Percentiles rank a stretch among this genome's conserved stretches.
phyloP scores from a whole-genome alignment of 2,888 invertebrate genomes.

The Lottia gigantea region DNA sequence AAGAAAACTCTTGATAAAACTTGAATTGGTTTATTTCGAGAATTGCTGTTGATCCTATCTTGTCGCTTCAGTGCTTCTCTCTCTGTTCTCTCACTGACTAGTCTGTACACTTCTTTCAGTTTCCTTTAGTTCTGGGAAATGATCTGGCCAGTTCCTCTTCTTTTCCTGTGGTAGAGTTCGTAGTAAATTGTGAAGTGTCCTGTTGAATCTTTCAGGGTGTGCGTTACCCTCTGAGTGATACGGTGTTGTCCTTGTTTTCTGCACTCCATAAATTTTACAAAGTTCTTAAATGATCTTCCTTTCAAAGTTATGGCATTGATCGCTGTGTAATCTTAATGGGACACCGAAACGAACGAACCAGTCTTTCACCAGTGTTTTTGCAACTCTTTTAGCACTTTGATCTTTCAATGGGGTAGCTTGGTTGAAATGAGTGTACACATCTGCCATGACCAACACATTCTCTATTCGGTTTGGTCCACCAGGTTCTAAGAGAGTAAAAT shows the following conservation, averaged over 20 bases:
- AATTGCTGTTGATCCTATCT: background rate
- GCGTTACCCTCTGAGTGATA: slow-evolving; percentile 17
- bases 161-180: background rate
- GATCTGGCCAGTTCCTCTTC: slow-evolving; percentile 9
- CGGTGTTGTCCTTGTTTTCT: slow-evolving; percentile 8
- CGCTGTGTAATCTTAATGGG: background rate
- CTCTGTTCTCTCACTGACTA: slow-evolving; percentile 1
- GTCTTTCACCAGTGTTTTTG: slow-evolving; percentile 30
- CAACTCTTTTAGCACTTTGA: slow-evolving; percentile 35
- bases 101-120: background rate
- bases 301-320: background rate
- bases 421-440: slow-evolving; percentile 39
- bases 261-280: slow-evolving; percentile 13
- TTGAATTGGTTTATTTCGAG: background rate
- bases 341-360: slow-evolving; percentile 15
- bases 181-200: slow-evolving; percentile 13
- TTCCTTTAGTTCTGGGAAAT: slow-evolving; percentile 4
- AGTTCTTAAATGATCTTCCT: slow-evolving; percentile 12
- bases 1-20: background rate
- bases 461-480: slow-evolving; percentile 26
- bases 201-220: slow-evolving; percentile 15
- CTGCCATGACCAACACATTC: slow-evolving; percentile 41
- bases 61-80: slow-evolving; percentile 2
- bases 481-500: slow-evolving; percentile 36
- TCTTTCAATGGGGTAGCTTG: slow-evolving; percentile 36